phyloP scores from a whole-genome alignment of 2,797 vertebrate genomes.

The Melanogrammus aeglefinus region DNA sequence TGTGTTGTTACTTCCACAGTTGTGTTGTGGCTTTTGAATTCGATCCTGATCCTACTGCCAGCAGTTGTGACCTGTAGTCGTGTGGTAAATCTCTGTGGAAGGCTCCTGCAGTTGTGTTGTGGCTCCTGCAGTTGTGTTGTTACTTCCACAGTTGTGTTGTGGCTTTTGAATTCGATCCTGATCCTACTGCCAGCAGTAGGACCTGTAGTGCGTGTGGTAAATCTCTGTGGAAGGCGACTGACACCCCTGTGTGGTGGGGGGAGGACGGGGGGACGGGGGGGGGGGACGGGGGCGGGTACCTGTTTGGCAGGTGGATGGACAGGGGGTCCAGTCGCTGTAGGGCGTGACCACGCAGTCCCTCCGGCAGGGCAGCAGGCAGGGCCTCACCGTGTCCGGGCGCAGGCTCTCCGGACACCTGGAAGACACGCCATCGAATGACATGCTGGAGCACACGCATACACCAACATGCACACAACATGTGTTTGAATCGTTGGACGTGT shows the following conservation, averaged over 20 bases:
- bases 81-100: no score
- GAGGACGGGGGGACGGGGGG: no score
- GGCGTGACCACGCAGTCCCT: constrained; percentile 90
- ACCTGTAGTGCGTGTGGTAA: neutral
- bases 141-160: neutral
- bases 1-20: no score
- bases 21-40: no score
- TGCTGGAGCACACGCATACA: constrained; percentile 21
- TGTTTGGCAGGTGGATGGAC: constrained; percentile 82
- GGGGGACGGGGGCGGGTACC: constrained; percentile 66
- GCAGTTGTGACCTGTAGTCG: no score
- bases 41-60: neutral
- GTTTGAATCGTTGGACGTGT: neutral
- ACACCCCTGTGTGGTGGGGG: no score
- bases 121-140: neutral
- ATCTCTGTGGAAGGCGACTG: no score
- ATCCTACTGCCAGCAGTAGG: neutral
- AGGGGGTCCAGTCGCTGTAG: constrained; percentile 90
- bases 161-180: neutral
- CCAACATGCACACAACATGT: no score
- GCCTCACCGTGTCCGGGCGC: constrained; percentile 90
- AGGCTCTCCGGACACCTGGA: constrained; percentile 91
- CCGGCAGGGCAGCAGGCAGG: constrained; percentile 91
- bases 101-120: no score
- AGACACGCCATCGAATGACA: constrained; percentile 29